Evolutionary conservation across 2,113 vertebrate genomes (phyloP).

Genomic region (Carassius auratus): DNA sequence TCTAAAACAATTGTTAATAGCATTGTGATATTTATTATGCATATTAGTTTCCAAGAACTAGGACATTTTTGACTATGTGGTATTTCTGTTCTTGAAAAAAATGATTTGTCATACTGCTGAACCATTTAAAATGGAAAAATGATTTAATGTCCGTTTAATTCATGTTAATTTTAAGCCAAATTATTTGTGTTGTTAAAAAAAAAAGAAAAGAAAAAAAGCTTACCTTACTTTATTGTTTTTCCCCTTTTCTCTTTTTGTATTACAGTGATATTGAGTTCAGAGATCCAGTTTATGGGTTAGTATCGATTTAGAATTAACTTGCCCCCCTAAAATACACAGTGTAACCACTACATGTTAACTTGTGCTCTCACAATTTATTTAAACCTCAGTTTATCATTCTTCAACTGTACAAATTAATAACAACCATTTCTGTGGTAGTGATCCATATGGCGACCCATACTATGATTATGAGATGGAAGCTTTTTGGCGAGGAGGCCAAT

Average conservation of each 20-base stretch:
- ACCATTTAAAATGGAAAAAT: no score
- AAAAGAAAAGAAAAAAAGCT: no score
- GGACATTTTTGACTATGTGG: no score
- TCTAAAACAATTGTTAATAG: neutral
- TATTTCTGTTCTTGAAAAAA: no score
- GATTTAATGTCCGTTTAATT: neutral
- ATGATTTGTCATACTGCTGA: no score
- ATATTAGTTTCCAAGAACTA: no score
- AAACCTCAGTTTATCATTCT: neutral
- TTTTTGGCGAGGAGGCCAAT: conserved; percentile 95
- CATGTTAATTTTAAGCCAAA: neutral
- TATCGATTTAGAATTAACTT: neutral
- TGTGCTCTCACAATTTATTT: no score
- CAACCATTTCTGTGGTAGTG: conserved; percentile 70
- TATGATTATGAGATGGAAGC: conserved; percentile 96
- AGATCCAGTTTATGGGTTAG: conserved; percentile 86
- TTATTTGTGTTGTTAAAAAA: neutral
- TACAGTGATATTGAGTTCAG: conserved; percentile 85
- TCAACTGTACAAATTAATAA: neutral
- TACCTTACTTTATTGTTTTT: no score
- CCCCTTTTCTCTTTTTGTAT: neutral
- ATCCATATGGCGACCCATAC: conserved; percentile 91
- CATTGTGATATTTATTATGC: no score
- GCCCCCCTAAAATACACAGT: neutral
- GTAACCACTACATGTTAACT: no score